Percentiles rank a stretch among this genome's conserved stretches.
Evolutionary conservation across 2,888 invertebrate species (phyloP).

Genomic region (Hydraecia micacea): DNA sequence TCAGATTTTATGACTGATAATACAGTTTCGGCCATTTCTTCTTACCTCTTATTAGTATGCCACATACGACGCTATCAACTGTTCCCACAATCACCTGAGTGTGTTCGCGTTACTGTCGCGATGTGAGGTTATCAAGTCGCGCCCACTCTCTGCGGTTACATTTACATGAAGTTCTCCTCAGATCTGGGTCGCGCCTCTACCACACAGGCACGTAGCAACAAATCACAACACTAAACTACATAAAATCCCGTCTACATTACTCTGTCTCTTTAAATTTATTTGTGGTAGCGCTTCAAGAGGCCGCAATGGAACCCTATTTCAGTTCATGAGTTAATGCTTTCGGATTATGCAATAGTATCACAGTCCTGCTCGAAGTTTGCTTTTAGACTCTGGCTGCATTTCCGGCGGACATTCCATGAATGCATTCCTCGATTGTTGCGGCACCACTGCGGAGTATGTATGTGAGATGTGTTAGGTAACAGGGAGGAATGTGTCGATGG

Average conservation of each 20-base stretch:
- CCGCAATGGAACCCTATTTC: slow-evolving; percentile 57
- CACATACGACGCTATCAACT: slow-evolving; percentile 44
- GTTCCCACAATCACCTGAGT: slow-evolving; percentile 54
- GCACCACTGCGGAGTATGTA: slow-evolving; percentile 45
- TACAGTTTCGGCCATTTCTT: slow-evolving; percentile 33
- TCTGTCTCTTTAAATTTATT: slow-evolving; percentile 1
- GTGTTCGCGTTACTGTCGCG: slow-evolving; percentile 40
- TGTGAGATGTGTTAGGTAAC: background rate
- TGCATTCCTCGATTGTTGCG: slow-evolving; percentile 58
- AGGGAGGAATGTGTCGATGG: slow-evolving; percentile 52
- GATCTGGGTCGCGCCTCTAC: slow-evolving; percentile 55
- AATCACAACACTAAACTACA: slow-evolving; percentile 1
- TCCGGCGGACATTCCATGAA: slow-evolving; percentile 76
- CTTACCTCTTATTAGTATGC: slow-evolving; percentile 62
- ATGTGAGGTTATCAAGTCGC: slow-evolving; percentile 70
- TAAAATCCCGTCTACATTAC: slow-evolving; percentile 50
- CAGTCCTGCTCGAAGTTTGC: slow-evolving; percentile 37
- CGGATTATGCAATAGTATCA: slow-evolving; percentile 25
- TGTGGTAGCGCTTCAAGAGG: background rate
- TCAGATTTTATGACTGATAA: slow-evolving; percentile 37
- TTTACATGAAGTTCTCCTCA: slow-evolving; percentile 53
- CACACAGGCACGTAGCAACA: slow-evolving; percentile 19
- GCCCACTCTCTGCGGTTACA: slow-evolving; percentile 68
- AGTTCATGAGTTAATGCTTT: slow-evolving; percentile 7
- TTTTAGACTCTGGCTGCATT: slow-evolving; percentile 47